phyloP scores from a whole-genome alignment of 2,888 invertebrate species.

The Melangyna quadrimaculata region DNA sequence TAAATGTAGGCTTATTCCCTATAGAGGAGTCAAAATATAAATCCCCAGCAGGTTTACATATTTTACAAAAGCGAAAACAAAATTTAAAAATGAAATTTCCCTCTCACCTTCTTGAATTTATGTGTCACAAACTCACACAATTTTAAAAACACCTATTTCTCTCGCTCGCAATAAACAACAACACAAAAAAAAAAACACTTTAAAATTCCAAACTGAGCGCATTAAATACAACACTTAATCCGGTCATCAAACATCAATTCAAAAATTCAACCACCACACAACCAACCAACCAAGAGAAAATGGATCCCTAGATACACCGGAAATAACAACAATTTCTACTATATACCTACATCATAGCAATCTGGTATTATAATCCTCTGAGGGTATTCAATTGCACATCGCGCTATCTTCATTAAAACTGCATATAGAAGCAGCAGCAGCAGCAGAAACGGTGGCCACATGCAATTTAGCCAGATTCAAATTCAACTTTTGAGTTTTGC shows the following conservation, averaged over 20 bases:
- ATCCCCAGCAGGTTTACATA: too few species aligned
- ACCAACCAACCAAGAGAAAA: neutral
- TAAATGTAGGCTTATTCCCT: too few species aligned
- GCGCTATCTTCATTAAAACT: conserved; percentile 67
- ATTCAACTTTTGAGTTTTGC: conserved; percentile 7
- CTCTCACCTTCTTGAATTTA: neutral
- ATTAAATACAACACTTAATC: conserved; percentile 63
- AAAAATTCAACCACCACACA: conserved; percentile 23
- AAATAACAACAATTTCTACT: conserved; percentile 59
- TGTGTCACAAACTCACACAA: too few species aligned
- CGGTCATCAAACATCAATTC: conserved; percentile 55
- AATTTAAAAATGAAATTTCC: too few species aligned
- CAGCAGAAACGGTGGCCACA: neutral
- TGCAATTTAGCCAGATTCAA: conserved; percentile 23
- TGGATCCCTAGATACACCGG: conserved; percentile 50
- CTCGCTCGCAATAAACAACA: neutral
- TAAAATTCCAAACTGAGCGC: conserved; percentile 49
- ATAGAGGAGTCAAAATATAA: too few species aligned
- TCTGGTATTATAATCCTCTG: conserved; percentile 59
- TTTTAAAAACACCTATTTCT: neutral
- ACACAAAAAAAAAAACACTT: too few species aligned
- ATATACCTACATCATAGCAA: neutral
- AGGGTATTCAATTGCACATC: conserved; percentile 68
- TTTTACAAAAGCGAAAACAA: too few species aligned
- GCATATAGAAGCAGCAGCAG: conserved; percentile 20